phyloP scores from a whole-genome alignment of 2,113 vertebrate species.

The Pardalotus punctatus region DNA sequence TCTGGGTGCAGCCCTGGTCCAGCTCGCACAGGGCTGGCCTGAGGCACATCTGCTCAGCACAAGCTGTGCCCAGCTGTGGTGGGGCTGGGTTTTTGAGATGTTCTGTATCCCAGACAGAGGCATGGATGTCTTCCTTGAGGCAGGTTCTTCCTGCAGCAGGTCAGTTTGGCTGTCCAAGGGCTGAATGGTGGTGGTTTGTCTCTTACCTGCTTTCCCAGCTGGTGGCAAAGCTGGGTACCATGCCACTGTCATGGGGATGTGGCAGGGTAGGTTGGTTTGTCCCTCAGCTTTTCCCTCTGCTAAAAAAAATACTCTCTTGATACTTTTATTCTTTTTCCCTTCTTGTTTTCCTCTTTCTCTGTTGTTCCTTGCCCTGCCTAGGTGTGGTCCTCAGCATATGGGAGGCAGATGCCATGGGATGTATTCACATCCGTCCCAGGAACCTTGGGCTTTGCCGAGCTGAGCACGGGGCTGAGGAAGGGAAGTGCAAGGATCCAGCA shows the following conservation, averaged over 20 bases:
- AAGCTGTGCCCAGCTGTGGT: background rate
- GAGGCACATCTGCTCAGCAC: background rate
- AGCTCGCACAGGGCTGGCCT: background rate
- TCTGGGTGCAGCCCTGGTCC: background rate
- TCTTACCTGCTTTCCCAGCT: background rate
- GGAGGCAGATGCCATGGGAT: background rate
- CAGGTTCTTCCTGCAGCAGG: background rate
- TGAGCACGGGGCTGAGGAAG: background rate
- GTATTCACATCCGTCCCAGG: background rate
- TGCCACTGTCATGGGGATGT: rapidly evolving
- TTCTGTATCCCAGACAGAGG: background rate
- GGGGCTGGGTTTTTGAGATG: background rate
- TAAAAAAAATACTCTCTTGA: background rate
- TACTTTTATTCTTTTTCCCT: background rate
- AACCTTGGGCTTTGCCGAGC: background rate
- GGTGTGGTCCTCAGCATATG: background rate
- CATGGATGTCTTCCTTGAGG: background rate
- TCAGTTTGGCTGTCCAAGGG: background rate
- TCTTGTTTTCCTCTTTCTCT: background rate
- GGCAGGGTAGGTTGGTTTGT: background rate
- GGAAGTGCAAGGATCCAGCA: background rate
- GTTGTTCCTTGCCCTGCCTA: background rate
- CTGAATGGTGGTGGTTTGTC: background rate
- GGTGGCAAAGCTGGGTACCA: background rate
- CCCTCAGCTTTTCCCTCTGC: background rate